Evolutionary conservation across 1,140 invertebrate genomes (phyloP).

Genomic region (Drosophila rhopaloa): DNA sequence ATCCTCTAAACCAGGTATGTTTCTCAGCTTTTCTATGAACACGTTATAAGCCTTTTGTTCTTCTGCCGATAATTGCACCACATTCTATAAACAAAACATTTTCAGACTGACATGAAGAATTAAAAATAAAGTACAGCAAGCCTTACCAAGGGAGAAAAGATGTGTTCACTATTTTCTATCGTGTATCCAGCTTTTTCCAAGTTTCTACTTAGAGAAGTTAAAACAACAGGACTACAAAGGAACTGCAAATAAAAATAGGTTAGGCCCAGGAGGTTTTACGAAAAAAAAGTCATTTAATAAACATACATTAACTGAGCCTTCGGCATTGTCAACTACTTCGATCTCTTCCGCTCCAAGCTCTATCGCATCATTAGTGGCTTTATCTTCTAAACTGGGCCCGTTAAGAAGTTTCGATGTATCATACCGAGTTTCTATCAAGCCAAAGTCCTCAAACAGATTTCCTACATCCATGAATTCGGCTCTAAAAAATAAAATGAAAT

Average conservation of each 20-base stretch:
- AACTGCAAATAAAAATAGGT: constrained; percentile 28
- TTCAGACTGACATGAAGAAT: neutral
- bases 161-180: constrained; percentile 58
- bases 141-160: constrained; percentile 60
- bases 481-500: constrained; percentile 28
- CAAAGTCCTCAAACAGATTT: constrained; percentile 86
- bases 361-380: constrained; percentile 88
- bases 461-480: constrained; percentile 63
- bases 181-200: constrained; percentile 47
- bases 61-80: constrained; percentile 42
- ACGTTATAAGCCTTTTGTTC: constrained; percentile 52
- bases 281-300: neutral
- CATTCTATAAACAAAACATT: constrained; percentile 33
- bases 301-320: constrained; percentile 82
- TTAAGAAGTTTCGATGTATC: constrained; percentile 33
- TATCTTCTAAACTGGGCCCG: constrained; percentile 84
- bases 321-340: constrained; percentile 84
- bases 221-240: constrained; percentile 49
- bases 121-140: neutral
- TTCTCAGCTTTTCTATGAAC: constrained; percentile 54
- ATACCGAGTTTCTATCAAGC: constrained; percentile 85
- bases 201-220: constrained; percentile 36
- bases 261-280: neutral
- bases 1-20: constrained; percentile 62
- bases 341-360: constrained; percentile 88